phyloP scores from a whole-genome alignment of 1,140 invertebrate species.

The Ridgeia piscesae region DNA sequence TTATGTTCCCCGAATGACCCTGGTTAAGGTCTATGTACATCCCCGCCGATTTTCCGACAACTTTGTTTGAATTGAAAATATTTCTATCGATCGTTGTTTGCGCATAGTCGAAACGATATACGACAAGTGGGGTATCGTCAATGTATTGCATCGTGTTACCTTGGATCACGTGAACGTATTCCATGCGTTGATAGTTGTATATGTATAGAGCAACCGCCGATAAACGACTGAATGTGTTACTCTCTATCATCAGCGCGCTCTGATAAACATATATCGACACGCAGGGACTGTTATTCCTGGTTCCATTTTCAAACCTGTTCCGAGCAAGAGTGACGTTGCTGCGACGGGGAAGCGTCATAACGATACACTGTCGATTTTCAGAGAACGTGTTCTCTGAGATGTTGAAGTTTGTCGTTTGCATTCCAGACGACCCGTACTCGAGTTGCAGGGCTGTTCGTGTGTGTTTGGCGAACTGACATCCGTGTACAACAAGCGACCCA shows the following conservation, averaged over 20 bases:
- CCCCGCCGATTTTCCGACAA: neutral
- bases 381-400: neutral
- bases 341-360: neutral
- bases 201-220: neutral
- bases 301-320: neutral
- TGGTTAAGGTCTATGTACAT: neutral
- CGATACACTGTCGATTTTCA: neutral
- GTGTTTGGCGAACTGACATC: neutral
- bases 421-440: neutral
- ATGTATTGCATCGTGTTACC: neutral
- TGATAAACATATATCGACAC: neutral
- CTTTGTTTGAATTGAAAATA: neutral
- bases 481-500: neutral
- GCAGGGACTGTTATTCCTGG: neutral
- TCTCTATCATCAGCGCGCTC: neutral
- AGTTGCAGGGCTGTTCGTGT: neutral
- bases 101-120: neutral
- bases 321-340: neutral
- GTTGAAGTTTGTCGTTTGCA: neutral
- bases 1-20: neutral
- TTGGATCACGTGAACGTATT: neutral
- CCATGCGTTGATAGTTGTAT: neutral
- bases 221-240: neutral
- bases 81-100: neutral
- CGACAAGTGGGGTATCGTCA: neutral